phyloP scores from a whole-genome alignment of 2,113 vertebrate species.

The Sceloporus tristichus region DNA sequence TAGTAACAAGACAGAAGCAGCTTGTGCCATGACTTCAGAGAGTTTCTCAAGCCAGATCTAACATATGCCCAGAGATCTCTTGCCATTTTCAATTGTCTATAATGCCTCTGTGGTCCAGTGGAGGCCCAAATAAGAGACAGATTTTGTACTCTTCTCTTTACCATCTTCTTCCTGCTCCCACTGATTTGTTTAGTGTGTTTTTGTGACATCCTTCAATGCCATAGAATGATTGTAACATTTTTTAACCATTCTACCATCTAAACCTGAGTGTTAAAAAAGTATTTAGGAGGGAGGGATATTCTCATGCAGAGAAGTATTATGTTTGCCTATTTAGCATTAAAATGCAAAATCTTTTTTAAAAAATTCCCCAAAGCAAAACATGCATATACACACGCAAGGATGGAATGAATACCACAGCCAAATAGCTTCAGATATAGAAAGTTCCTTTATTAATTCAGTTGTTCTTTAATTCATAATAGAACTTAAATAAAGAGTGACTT shows the following conservation, averaged over 20 bases:
- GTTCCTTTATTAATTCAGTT: constrained; percentile 90
- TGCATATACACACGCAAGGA: constrained; percentile 49
- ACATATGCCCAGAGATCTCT: constrained; percentile 70
- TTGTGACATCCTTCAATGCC: constrained; percentile 81
- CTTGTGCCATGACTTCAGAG: constrained; percentile 78
- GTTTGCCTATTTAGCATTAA: constrained; percentile 80
- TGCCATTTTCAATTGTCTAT: constrained; percentile 60
- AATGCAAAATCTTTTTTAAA: constrained; percentile 62
- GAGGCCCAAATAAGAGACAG: constrained; percentile 79
- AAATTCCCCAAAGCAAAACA: constrained; percentile 32
- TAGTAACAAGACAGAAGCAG: constrained; percentile 76
- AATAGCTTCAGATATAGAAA: constrained; percentile 84
- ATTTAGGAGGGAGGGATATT: constrained; percentile 14
- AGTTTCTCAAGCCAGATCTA: constrained; percentile 76
- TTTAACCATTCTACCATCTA: constrained; percentile 74
- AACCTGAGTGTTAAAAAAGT: constrained; percentile 41
- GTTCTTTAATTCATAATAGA: constrained; percentile 92
- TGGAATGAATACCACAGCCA: constrained; percentile 75
- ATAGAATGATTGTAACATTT: constrained; percentile 66
- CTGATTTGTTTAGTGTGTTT: constrained; percentile 82
- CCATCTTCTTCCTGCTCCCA: constrained; percentile 57
- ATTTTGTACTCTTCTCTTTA: constrained; percentile 45
- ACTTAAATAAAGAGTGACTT: constrained; percentile 93
- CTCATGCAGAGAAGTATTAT: constrained; percentile 57
- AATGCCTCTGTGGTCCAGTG: constrained; percentile 59